These are phyloP conservation scores for Sitta carolinensis DNA, from an alignment of 2,797 vertebrate species.

Conservation along the genomic window DNA sequence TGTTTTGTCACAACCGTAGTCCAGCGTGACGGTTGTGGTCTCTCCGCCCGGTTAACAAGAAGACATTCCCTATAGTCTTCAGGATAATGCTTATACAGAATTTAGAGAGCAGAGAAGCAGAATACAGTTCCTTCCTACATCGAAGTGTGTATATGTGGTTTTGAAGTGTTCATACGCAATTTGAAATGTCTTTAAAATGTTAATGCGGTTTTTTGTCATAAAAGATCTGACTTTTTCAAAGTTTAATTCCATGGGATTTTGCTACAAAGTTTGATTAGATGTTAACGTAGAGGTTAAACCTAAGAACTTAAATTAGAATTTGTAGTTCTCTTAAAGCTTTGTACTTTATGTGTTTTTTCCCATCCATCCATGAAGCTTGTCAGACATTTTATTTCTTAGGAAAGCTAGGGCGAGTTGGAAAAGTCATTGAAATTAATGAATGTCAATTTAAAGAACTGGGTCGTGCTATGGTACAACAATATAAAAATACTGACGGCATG, in stretches of 20 bases:
- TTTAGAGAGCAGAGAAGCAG: background rate
- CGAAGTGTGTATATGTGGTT: background rate
- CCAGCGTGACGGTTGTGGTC: background rate
- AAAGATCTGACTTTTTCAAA: background rate
- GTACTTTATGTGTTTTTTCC: background rate
- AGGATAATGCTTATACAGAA: no score
- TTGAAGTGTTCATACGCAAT: background rate
- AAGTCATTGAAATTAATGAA: accelerated
- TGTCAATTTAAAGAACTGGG: background rate
- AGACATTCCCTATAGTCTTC: accelerated
- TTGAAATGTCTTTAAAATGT: background rate
- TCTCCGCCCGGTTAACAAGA: background rate
- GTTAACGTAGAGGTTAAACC: background rate
- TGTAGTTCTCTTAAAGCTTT: background rate
- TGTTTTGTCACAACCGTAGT: accelerated
- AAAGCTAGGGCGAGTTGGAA: background rate
- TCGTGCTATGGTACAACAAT: background rate
- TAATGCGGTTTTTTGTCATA: background rate
- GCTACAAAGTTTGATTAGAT: background rate
- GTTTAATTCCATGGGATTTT: accelerated
- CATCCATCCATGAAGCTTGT: accelerated
- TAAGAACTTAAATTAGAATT: background rate
- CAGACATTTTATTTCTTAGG: background rate
- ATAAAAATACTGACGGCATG: accelerated
- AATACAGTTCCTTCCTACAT: background rate